Conservation (phyloP, 2,797 vertebrate genomes). For the Valencia hispanica region DNA sequence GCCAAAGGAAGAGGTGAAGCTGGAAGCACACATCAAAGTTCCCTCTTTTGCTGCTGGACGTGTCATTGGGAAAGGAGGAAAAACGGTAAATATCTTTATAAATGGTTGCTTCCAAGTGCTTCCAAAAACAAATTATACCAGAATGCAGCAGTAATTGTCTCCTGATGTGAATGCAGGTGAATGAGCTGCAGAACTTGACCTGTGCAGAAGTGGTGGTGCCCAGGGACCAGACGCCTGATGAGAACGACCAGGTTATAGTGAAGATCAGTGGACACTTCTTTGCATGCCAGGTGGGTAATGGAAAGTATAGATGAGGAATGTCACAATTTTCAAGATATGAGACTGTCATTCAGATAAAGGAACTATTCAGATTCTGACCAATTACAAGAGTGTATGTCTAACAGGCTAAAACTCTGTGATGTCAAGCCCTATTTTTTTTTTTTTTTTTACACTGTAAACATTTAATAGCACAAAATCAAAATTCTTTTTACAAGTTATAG, state of each 20-base stretch:
- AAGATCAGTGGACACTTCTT: slow-evolving; percentile 99
- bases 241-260: slow-evolving; percentile 98
- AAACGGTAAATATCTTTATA: slow-evolving; percentile 85
- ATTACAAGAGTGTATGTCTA: background rate
- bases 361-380: background rate
- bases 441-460: too few species aligned
- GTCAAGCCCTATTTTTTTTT: too few species aligned
- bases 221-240: slow-evolving; percentile 97
- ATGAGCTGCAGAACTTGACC: slow-evolving; percentile 97
- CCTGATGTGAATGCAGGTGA: slow-evolving; percentile 83
- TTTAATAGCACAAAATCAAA: background rate
- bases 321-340: background rate
- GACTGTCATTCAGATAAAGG: background rate
- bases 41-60: slow-evolving; percentile 97
- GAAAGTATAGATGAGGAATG: background rate
- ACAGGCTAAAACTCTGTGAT: too few species aligned
- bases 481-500: background rate
- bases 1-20: slow-evolving; percentile 98
- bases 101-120: background rate
- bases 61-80: slow-evolving; percentile 98
- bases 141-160: background rate
- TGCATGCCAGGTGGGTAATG: slow-evolving; percentile 92
- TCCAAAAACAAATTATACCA: background rate
- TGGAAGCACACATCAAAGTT: slow-evolving; percentile 99
- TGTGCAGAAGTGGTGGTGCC: slow-evolving; percentile 99